Base-by-base conservation (phyloP, 2,888 invertebrate genomes). In the Brachypalpus laphriformis region DNA sequence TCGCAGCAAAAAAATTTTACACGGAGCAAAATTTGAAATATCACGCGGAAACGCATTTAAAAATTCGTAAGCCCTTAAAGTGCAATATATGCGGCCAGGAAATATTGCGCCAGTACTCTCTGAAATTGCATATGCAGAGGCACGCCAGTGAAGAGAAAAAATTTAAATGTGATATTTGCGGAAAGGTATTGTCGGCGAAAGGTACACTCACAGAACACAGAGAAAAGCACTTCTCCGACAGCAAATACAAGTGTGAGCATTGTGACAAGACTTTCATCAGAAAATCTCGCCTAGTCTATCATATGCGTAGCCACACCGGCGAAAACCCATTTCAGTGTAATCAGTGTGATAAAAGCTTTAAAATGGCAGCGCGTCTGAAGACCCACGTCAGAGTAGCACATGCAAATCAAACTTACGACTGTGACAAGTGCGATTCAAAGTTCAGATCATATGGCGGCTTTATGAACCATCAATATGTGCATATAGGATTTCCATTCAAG, bases 141-240 rank as follows among this genome's bases (percentile, higher is more conserved):
- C 57, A 71, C 8, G 57, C 57, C 14, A 57, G 34, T 3, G 57
- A 59, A 47, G 71, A 70, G 1, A 8, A 71, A 1, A 71, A 47
- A 6, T 71, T 71, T 16, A 71, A 71, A 11, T 71, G 71, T 16
- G 57, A 57, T 37, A 71, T 57, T 7, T 71, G 70, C 11, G 70
- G 70, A 14, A 57, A 57, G n/a, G 22, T 71, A 18, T 22, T 71
- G n/a, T 71, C 71, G 1, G 45, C 71, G 8, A 71, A 71, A 57
- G 37, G 71, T 31, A 16, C 71, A 31, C 34, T 57, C 1, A 45
- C 70, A 3, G 57, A 70, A 20, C 70, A 70, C 28, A 28, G 57
- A 14, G 45, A 56, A n/a, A 70, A 70, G 11, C 57, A 70, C 18
- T 57, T 47, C 16, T 34, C 34, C 3, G 45, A 70, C 5, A 70